phyloP scores from a whole-genome alignment of 1,140 invertebrate genomes.

The Heliconius nattereri region DNA sequence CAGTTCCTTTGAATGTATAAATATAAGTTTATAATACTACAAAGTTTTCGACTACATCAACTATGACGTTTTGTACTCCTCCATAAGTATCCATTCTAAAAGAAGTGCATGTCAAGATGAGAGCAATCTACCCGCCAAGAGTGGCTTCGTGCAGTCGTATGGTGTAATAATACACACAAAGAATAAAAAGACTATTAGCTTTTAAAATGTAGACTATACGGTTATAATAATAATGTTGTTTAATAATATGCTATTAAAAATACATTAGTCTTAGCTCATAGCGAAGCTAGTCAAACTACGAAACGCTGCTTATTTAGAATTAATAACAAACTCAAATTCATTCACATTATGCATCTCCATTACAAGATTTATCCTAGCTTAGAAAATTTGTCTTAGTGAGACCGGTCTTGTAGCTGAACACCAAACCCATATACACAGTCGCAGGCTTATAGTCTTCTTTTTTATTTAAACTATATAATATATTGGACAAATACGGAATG shows the following conservation, averaged over 20 bases:
- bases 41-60: background rate
- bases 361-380: background rate
- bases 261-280: background rate
- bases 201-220: background rate
- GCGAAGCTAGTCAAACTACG: background rate
- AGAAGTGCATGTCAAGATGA: constrained; percentile 6
- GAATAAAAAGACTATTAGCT: background rate
- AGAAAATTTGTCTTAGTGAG: background rate
- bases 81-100: constrained; percentile 1
- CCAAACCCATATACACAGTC: background rate
- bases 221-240: background rate
- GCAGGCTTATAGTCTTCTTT: background rate
- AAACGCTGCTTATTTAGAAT: background rate
- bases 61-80: background rate
- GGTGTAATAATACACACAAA: background rate
- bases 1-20: background rate
- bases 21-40: background rate
- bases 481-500: background rate
- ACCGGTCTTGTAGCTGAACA: background rate
- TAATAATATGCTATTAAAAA: background rate
- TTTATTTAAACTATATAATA: background rate
- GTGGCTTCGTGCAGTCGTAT: background rate
- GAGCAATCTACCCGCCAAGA: constrained; percentile 10
- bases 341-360: background rate
- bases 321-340: background rate